A percentile compares a stretch with the other conserved stretches of the same genome.
Conservation (phyloP, 2,888 invertebrate species). For the Chrysolina americana region DNA sequence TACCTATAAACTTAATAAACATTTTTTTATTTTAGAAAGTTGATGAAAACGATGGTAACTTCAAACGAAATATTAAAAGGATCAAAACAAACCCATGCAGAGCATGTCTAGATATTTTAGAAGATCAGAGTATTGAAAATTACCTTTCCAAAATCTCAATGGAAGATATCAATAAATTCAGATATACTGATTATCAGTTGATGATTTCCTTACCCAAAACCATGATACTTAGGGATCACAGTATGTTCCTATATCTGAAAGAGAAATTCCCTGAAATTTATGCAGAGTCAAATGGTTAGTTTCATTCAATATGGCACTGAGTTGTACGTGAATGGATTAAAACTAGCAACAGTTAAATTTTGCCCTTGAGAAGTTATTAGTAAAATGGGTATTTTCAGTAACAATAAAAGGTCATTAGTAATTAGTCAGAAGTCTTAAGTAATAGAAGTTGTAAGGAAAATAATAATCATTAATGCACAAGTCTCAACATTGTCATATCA, state of each 20-base stretch:
- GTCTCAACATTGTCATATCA: no score
- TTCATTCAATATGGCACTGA: not conserved
- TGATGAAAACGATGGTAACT: slow-evolving; percentile 12
- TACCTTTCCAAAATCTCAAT: slow-evolving; percentile 71
- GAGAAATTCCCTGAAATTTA: slow-evolving; percentile 73
- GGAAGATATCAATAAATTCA: slow-evolving; percentile 73
- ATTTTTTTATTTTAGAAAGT: slow-evolving; percentile 30
- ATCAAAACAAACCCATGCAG: slow-evolving; percentile 74
- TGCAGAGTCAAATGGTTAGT: slow-evolving; percentile 55
- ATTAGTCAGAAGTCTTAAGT: no score
- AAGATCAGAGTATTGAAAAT: slow-evolving; percentile 72
- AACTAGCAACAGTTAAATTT: no score
- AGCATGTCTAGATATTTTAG: slow-evolving; percentile 82
- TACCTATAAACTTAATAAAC: not conserved
- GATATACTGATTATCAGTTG: slow-evolving; percentile 77
- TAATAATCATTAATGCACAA: no score
- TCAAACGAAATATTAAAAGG: slow-evolving; percentile 65
- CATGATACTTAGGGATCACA: slow-evolving; percentile 78
- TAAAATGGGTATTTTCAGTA: no score
- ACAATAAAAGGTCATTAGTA: no score
- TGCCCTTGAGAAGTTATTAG: no score
- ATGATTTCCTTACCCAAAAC: slow-evolving; percentile 81
- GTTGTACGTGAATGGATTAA: no score
- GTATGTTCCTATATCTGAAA: slow-evolving; percentile 74
- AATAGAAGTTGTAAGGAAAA: no score